A percentile compares a stretch with the other conserved stretches of the same genome.
Conservation (phyloP, 35 echinoderm and acorn worm genomes). For the Strongylocentrotus purpuratus region DNA sequence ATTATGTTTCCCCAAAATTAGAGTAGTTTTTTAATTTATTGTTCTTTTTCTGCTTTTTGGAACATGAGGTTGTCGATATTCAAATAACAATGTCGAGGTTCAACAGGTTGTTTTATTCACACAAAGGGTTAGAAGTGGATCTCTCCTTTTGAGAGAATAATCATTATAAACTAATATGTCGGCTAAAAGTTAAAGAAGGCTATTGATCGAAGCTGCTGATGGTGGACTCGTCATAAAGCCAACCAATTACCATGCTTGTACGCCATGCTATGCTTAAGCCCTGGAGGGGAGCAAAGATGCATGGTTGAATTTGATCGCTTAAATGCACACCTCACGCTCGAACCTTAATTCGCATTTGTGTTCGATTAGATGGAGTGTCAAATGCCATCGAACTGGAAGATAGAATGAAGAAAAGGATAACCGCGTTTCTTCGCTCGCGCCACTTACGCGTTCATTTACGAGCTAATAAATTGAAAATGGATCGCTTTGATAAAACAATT, state of each 20-base stretch:
- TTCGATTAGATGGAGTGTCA: constrained; percentile 42
- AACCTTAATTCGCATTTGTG: constrained; percentile 34
- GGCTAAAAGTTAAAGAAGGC: background rate
- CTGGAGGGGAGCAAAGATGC: background rate
- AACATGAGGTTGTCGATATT: no score
- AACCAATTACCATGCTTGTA: background rate
- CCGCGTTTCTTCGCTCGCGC: constrained; percentile 27
- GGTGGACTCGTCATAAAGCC: background rate
- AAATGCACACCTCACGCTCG: constrained; percentile 10
- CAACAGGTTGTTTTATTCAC: background rate
- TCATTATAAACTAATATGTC: background rate
- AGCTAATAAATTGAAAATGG: constrained; percentile 49
- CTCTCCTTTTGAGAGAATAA: background rate
- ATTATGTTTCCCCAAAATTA: no score
- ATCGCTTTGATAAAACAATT: constrained; percentile 53
- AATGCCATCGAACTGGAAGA: constrained; percentile 39
- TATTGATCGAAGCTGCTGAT: background rate
- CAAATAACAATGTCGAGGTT: background rate
- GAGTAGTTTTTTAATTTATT: no score
- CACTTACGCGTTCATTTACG: constrained; percentile 37
- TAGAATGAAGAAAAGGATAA: background rate
- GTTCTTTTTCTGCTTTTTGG: no score
- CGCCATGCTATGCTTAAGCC: background rate
- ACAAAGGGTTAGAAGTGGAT: no score
- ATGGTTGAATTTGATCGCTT: constrained; percentile 11